phyloP scores from a whole-genome alignment of 1,140 invertebrate genomes.

The Ips nitidus region DNA sequence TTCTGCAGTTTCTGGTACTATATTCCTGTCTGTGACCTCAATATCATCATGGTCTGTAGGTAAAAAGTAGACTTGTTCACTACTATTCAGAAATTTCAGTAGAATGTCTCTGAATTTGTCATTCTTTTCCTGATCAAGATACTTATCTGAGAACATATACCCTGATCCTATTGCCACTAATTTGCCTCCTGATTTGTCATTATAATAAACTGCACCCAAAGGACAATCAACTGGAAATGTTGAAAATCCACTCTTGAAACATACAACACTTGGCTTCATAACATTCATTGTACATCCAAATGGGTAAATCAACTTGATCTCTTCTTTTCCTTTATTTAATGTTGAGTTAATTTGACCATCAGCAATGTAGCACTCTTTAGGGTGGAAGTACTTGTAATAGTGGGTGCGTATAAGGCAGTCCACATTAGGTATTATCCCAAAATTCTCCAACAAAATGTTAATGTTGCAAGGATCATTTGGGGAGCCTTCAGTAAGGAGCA shows the following conservation, averaged over 20 bases:
- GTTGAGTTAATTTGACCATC: conserved; percentile 54
- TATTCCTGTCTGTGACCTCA: conserved; percentile 89
- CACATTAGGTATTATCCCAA: conserved; percentile 94
- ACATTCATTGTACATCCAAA: conserved; percentile 95
- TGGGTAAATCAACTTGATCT: conserved; percentile 88
- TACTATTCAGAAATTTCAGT: conserved; percentile 76
- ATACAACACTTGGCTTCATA: conserved; percentile 81
- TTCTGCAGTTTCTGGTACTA: conserved; percentile 85
- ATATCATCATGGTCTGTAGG: conserved; percentile 89
- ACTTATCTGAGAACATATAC: conserved; percentile 77
- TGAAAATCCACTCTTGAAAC: conserved; percentile 89
- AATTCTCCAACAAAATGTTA: conserved; percentile 95
- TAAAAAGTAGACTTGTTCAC: conserved; percentile 70
- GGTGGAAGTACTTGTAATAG: conserved; percentile 97
- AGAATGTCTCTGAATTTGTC: conserved; percentile 86
- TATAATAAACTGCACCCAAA: conserved; percentile 80
- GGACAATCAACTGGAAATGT: conserved; percentile 93
- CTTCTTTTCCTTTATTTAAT: conserved; percentile 53
- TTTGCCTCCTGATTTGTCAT: conserved; percentile 63
- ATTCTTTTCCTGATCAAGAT: conserved; percentile 95
- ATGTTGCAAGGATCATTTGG: conserved; percentile 89
- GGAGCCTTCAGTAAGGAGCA: conserved; percentile 87
- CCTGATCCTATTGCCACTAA: conserved; percentile 79
- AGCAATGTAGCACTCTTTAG: conserved; percentile 91
- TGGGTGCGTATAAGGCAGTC: conserved; percentile 93